Conservation (phyloP, 2,888 invertebrate species). For the Drosophila quasianomalipes region DNA sequence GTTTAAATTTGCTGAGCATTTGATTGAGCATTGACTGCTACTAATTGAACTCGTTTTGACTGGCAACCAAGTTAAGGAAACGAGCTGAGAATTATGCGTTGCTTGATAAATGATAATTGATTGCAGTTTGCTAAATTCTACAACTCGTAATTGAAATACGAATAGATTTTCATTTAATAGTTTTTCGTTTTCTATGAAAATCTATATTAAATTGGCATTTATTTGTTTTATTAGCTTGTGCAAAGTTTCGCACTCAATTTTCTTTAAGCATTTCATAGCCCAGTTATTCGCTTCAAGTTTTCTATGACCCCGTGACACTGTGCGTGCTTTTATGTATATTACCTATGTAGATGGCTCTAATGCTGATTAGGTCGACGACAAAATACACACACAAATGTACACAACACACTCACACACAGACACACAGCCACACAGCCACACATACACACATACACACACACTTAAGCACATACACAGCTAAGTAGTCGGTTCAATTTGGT, state of each 20-base stretch:
- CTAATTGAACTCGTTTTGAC: constrained; percentile 67
- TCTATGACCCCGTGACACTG: constrained; percentile 46
- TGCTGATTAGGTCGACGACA: constrained; percentile 74
- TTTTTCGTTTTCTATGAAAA: neutral
- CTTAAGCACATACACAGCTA: constrained; percentile 28
- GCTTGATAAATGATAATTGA: constrained; percentile 61
- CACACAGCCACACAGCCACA: too few species aligned
- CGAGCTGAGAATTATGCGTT: constrained; percentile 35
- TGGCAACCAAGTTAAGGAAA: constrained; percentile 33
- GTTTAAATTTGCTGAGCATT: constrained; percentile 38
- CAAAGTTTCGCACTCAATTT: neutral
- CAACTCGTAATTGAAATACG: constrained; percentile 17
- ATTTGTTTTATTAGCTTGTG: neutral
- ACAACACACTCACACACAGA: constrained; percentile 1
- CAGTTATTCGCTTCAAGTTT: constrained; percentile 10
- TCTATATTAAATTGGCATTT: neutral
- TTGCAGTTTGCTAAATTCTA: constrained; percentile 21
- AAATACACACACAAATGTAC: constrained; percentile 23
- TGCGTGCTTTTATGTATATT: constrained; percentile 72
- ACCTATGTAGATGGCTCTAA: constrained; percentile 80
- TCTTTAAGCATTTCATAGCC: neutral
- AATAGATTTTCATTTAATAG: constrained; percentile 26
- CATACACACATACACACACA: constrained; percentile 4
- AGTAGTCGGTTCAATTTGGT: constrained; percentile 80
- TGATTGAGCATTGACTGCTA: constrained; percentile 29